These are phyloP conservation scores for Mercenaria mercenaria DNA, from an alignment of 1,140 invertebrate genomes.

Conservation along the genomic window DNA sequence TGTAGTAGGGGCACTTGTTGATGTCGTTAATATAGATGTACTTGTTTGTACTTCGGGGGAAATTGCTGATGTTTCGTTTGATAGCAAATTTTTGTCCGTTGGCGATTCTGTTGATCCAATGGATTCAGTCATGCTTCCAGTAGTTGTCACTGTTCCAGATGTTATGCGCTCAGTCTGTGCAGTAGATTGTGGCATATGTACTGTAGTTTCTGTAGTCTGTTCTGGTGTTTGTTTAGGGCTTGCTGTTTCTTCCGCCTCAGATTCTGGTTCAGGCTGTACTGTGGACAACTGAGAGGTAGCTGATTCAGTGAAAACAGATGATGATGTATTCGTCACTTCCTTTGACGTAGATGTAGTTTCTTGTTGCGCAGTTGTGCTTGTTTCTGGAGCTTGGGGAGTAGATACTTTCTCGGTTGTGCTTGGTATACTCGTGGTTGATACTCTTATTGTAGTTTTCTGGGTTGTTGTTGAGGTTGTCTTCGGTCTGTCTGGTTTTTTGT, in stretches of 20 bases:
- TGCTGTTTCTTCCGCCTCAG: too few species aligned
- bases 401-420: too few species aligned
- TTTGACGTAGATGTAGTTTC: not conserved
- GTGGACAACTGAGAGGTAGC: not conserved
- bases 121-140: not conserved
- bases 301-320: not conserved
- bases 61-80: not conserved
- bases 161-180: not conserved
- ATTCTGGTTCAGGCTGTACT: too few species aligned
- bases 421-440: not conserved
- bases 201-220: not conserved
- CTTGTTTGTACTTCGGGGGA: not conserved
- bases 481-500: not conserved
- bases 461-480: conserved; percentile 12
- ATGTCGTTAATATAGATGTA: not conserved
- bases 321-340: not conserved
- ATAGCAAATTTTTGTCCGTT: not conserved
- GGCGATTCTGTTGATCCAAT: not conserved
- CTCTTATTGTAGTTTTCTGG: not conserved
- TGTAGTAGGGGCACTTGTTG: too few species aligned
- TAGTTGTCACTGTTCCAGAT: not conserved
- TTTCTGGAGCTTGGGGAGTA: not conserved
- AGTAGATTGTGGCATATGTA: not conserved
- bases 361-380: not conserved
- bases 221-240: not conserved